Percentiles rank a stretch among this genome's conserved stretches.
Conservation (phyloP, 2,113 vertebrate species). For the Coregonus clupeaformis region DNA sequence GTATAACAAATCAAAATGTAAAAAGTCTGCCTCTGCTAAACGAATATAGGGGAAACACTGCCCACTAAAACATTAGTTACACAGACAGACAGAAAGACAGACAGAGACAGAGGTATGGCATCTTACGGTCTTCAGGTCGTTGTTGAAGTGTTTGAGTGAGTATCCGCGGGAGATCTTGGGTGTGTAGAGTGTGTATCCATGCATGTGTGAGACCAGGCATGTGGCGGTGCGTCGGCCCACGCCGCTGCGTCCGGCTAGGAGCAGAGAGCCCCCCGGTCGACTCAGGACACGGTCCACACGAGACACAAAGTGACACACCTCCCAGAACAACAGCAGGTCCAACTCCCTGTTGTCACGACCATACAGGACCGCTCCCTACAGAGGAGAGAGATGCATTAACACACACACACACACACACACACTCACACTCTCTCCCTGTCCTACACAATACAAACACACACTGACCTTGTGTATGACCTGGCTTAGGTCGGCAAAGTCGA, state of each 20-base stretch:
- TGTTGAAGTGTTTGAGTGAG: slow-evolving; percentile 89
- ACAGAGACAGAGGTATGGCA: background rate
- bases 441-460: background rate
- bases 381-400: slow-evolving; percentile 1
- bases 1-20: too few relatives aligned
- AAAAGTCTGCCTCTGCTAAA: too few relatives aligned
- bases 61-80: background rate
- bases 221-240: slow-evolving; percentile 89
- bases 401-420: too few relatives aligned
- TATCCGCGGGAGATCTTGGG: slow-evolving; percentile 93
- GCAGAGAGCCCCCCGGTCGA: slow-evolving; percentile 90
- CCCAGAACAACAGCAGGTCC: slow-evolving; percentile 90
- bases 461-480: slow-evolving; percentile 91
- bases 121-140: slow-evolving; percentile 87
- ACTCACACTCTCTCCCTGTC: background rate
- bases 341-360: slow-evolving; percentile 88
- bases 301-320: slow-evolving; percentile 88
- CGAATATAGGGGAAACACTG: too few relatives aligned
- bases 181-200: slow-evolving; percentile 83
- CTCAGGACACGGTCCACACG: slow-evolving; percentile 90
- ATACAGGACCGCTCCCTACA: slow-evolving; percentile 87
- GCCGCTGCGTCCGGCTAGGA: slow-evolving; percentile 90
- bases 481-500: slow-evolving; percentile 82
- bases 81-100: slow-evolving; percentile 8
- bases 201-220: slow-evolving; percentile 92